Base-by-base conservation (phyloP, 2,888 invertebrate species). In the Sialis fuliginosa region DNA sequence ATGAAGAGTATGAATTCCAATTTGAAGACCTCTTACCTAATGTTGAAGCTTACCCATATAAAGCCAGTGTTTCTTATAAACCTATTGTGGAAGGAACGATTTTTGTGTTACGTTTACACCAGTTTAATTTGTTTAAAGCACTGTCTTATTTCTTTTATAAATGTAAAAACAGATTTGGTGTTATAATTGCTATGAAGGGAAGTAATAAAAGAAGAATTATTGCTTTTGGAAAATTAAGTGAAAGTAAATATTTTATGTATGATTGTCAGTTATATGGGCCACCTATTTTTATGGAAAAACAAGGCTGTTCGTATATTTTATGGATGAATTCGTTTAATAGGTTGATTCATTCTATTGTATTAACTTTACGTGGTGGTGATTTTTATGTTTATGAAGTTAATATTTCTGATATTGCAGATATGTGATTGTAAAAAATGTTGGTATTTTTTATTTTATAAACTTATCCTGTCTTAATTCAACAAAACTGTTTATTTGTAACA, bases 91-190 rank as follows among this genome's bases (percentile, higher is more conserved):
- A 71, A 55, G 79, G 79, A 2, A 74, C 73, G 45, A 68, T 81
- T 49, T 81, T 79, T 54, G 66, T 75, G 50, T 66, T 69, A 34
- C 60, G 63, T 46, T 63, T 64, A 8, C 70, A 70, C 52, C 67
- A 74, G 48, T 77, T 77, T 58, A 80, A 80, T 58, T 62, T 81
- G 42, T 74, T 74, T 51, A 75, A 74, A 54, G 77, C 77, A 0
- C 58, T 81, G 33, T 58, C 61, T 49, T 76, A 71, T 57, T 76
- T 76, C 55, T 79, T 79, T 55, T 58, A 60, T 10, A 55, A 57
- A 39, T 68, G 69, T 51, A 68, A 68, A 39, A 61, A 69, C 50
- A 60, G 60, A 5, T 65, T 65, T 35, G 80, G 80, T 6, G 63
- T 81, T 44, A 58, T 76, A 41, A 69, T 71, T 45, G 68, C 70